Percentiles rank a stretch among this genome's conserved stretches.
Evolutionary conservation across 1,140 invertebrate species (phyloP).

Genomic region (Panonychus citri): DNA sequence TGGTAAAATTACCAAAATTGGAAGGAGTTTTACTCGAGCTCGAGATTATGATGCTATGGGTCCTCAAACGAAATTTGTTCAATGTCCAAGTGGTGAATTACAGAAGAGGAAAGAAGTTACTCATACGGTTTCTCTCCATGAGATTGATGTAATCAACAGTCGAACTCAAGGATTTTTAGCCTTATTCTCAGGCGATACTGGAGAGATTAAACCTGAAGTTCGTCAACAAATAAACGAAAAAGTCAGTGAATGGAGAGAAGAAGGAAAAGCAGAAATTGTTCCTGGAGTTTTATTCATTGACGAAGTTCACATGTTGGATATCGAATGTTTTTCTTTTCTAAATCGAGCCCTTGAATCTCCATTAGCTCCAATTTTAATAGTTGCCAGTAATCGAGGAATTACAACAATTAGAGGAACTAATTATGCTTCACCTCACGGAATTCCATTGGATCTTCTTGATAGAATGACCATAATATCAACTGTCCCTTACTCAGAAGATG

Average conservation of each 20-base stretch:
- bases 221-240: slow-evolving; percentile 96
- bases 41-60: slow-evolving; percentile 94
- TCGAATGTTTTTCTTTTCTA: slow-evolving; percentile 93
- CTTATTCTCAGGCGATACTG: slow-evolving; percentile 91
- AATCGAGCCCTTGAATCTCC: slow-evolving; percentile 90
- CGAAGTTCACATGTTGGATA: slow-evolving; percentile 93
- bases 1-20: slow-evolving; percentile 83
- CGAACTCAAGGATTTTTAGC: slow-evolving; percentile 90
- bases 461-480: slow-evolving; percentile 79
- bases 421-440: slow-evolving; percentile 79
- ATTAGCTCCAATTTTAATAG: slow-evolving; percentile 88
- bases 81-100: slow-evolving; percentile 92
- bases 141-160: slow-evolving; percentile 95
- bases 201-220: slow-evolving; percentile 93
- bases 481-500: slow-evolving; percentile 58
- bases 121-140: slow-evolving; percentile 93
- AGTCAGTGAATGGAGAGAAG: slow-evolving; percentile 92
- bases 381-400: slow-evolving; percentile 96
- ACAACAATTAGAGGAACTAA: slow-evolving; percentile 84
- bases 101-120: slow-evolving; percentile 98
- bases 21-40: slow-evolving; percentile 79
- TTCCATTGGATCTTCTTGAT: slow-evolving; percentile 87
- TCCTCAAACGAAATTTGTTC: slow-evolving; percentile 67
- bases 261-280: slow-evolving; percentile 95
- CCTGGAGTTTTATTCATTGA: slow-evolving; percentile 83